Conservation (phyloP, 2,797 vertebrate species). For the Calcarius lapponicus region DNA sequence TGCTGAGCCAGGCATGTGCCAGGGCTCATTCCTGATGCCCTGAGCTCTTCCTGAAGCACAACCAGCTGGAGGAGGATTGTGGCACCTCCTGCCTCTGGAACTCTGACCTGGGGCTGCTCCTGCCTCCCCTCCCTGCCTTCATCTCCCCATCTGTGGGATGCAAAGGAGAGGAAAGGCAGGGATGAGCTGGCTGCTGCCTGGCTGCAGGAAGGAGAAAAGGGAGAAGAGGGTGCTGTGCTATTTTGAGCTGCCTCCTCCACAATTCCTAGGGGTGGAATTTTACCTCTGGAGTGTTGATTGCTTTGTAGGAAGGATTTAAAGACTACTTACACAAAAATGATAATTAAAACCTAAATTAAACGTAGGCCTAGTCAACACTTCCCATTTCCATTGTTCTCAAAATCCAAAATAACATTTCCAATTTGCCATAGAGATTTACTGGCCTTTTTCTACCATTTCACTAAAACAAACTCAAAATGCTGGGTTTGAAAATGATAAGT, state of each 20-base stretch:
- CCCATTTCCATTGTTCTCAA: neutral
- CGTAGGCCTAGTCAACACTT: neutral
- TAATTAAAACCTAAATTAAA: constrained; percentile 43
- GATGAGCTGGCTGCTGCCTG: constrained; percentile 16
- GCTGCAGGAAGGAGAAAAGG: neutral
- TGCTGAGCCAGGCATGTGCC: neutral
- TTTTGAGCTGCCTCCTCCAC: constrained; percentile 45
- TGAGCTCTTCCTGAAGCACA: neutral
- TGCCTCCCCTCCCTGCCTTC: neutral
- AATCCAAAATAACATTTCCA: neutral
- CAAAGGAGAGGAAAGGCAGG: neutral
- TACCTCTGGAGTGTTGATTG: constrained; percentile 6
- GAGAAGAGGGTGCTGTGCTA: constrained; percentile 16
- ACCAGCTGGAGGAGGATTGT: neutral
- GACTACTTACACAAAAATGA: constrained; percentile 2
- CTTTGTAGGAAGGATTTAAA: constrained; percentile 37
- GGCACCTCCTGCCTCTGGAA: neutral
- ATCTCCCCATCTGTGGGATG: neutral
- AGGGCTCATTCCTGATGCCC: neutral
- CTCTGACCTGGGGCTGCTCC: neutral
- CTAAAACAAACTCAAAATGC: neutral
- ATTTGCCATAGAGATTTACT: neutral
- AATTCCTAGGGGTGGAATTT: constrained; percentile 37
- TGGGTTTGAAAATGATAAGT: neutral
- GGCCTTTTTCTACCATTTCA: neutral